Conservation (phyloP, 2,888 invertebrate genomes). For the Diloba caeruleocephala region DNA sequence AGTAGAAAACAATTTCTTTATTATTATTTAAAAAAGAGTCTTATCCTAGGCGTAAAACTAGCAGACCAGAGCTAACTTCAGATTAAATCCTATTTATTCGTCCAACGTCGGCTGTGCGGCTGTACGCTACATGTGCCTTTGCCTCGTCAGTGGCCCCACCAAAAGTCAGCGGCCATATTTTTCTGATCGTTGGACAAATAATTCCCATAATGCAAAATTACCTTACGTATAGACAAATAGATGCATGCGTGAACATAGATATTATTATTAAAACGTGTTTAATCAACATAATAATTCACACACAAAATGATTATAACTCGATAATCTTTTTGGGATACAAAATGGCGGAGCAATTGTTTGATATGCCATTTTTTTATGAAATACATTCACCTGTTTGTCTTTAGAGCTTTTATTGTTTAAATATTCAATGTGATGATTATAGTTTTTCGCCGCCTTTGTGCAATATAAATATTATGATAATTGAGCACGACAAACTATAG, state of each 20-base stretch:
- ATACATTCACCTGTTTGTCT: constrained; percentile 55
- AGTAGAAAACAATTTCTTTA: constrained; percentile 81
- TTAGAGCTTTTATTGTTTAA: constrained; percentile 41
- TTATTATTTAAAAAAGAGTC: constrained; percentile 75
- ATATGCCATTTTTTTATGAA: constrained; percentile 61
- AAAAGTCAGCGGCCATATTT: constrained; percentile 53
- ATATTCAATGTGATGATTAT: constrained; percentile 39
- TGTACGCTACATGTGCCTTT: constrained; percentile 24
- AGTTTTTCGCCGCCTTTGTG: constrained; percentile 57
- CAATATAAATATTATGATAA: constrained; percentile 57
- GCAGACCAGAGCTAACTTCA: constrained; percentile 79
- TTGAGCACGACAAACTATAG: constrained; percentile 65
- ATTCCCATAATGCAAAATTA: constrained; percentile 63
- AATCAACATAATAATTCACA: constrained; percentile 54
- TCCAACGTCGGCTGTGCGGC: constrained; percentile 59
- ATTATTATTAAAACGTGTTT: constrained; percentile 53
- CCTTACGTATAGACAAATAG: constrained; percentile 75
- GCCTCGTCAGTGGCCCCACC: constrained; percentile 48
- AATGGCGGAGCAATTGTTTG: constrained; percentile 61
- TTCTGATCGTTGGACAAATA: constrained; percentile 67
- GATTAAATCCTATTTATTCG: constrained; percentile 64
- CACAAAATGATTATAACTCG: constrained; percentile 41
- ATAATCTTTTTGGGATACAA: constrained; percentile 46
- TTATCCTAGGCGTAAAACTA: constrained; percentile 79
- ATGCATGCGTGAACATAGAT: constrained; percentile 69